Conservation (phyloP, 2,797 vertebrate genomes). For the Meriones psammophilus region DNA sequence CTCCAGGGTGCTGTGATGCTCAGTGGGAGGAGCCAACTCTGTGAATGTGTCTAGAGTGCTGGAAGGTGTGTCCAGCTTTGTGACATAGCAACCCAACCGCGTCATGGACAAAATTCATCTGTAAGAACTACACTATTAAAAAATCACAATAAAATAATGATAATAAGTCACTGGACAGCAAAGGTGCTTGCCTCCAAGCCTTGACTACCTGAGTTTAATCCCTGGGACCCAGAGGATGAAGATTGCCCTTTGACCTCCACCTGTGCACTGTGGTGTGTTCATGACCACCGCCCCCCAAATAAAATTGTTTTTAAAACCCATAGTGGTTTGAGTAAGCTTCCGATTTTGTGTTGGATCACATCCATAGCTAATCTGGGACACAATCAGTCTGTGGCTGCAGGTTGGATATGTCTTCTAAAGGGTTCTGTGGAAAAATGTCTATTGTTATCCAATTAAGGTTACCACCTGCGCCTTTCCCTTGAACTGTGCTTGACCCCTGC, state of each 20-base stretch:
- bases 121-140: background rate
- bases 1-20: accelerated
- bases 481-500: background rate
- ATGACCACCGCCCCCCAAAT: background rate
- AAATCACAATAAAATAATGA: background rate
- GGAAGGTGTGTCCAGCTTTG: background rate
- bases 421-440: background rate
- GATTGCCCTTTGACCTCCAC: background rate
- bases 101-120: background rate
- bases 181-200: background rate
- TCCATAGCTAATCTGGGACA: background rate
- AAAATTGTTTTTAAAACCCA: background rate
- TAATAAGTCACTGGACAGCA: background rate
- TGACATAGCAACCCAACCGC: background rate
- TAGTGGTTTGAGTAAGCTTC: background rate
- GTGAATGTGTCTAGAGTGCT: background rate
- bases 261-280: background rate
- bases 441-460: too few species aligned
- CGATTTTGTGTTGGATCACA: background rate
- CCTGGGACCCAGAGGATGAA: background rate
- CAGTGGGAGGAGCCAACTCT: accelerated
- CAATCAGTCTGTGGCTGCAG: background rate
- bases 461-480: background rate
- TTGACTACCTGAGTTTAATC: background rate
- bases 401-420: background rate